Evolutionary conservation across 2,113 vertebrate genomes (phyloP), one percentile per base, ranked within the genome.

Genomic region (Nothobranchius kuhntae): DNA sequence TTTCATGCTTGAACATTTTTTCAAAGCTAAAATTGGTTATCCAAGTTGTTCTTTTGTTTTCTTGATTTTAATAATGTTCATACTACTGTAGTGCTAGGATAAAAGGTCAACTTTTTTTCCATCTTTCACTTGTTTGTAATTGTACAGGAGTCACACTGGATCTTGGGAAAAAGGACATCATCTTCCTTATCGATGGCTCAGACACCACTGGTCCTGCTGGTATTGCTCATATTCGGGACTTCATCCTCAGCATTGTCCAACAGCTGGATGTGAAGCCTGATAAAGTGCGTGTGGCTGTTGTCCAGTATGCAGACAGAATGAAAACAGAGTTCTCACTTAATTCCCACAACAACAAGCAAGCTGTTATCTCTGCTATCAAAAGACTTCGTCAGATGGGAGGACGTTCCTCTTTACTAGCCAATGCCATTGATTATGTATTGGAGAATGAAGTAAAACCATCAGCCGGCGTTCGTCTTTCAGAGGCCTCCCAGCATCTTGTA

Each of bases 171-270:
- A 95, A 94, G 1, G 98, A 99, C 84, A 89, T 99, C 1, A 89
- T 99, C 52, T 99, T 99, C 85, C 94, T 99, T 1, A 92, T 99
- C 10, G 98, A 99, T 84, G 95, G 95, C 61, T 99, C 97, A 0
- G 93, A 94, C 11, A 86, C 7, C 0, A 93, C 96, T 2, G 89
- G 84, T 48, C 0, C 61, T 0, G 81, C 74, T 0, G 95, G 95
- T 13, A 73, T 96, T 0, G 95, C 92, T 48, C 93, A 97, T 53
- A 96, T 99, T 44, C 93, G 97, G 14, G 96, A 99, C 80, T 98
- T 99, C 66, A 91, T 98, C 12, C 42, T 86, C 64, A 93, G 77
- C 74, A 89, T 96, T 6, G 93, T 98, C 21, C 86, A 91, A 45
- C 94, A 94, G 73, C 93, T 99, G 7, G 89, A 95, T 0, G 81